These are phyloP conservation scores for Elaphurus davidianus DNA, from an alignment of 2,113 vertebrate genomes.

Conservation along the genomic window DNA sequence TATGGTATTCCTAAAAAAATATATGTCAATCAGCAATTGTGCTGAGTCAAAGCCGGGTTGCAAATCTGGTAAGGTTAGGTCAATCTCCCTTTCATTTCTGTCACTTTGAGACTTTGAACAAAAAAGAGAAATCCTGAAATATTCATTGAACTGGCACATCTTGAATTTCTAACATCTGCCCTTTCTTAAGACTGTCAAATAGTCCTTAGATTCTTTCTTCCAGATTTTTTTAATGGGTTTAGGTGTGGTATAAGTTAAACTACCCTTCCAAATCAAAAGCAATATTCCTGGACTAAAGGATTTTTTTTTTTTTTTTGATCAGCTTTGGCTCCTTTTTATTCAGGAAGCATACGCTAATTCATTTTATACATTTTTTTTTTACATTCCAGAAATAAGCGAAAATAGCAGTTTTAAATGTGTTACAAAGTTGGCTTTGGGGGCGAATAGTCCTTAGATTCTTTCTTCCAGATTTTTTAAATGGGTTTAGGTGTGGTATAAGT, in stretches of 20 bases:
- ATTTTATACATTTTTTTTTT: too few species aligned
- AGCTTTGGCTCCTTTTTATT: too few species aligned
- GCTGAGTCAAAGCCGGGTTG: background rate
- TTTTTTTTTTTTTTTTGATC: background rate
- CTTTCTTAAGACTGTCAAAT: background rate
- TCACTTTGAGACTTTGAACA: background rate
- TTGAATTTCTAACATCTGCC: background rate
- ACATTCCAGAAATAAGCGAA: too few species aligned
- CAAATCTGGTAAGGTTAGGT: background rate
- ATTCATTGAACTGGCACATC: background rate
- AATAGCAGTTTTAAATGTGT: too few species aligned
- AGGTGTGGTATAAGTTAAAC: background rate
- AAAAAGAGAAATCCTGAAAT: background rate
- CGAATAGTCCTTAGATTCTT: too few species aligned
- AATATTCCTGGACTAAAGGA: background rate
- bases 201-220: background rate
- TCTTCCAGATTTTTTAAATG: too few species aligned
- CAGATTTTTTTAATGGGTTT: background rate
- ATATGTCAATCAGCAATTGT: background rate
- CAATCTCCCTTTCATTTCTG: background rate
- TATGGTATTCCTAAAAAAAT: background rate
- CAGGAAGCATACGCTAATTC: too few species aligned
- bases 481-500: too few species aligned
- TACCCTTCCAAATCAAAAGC: background rate
- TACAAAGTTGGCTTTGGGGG: too few species aligned